Base-by-base conservation (phyloP, 2,888 invertebrate species). In the Sialis fuliginosa region DNA sequence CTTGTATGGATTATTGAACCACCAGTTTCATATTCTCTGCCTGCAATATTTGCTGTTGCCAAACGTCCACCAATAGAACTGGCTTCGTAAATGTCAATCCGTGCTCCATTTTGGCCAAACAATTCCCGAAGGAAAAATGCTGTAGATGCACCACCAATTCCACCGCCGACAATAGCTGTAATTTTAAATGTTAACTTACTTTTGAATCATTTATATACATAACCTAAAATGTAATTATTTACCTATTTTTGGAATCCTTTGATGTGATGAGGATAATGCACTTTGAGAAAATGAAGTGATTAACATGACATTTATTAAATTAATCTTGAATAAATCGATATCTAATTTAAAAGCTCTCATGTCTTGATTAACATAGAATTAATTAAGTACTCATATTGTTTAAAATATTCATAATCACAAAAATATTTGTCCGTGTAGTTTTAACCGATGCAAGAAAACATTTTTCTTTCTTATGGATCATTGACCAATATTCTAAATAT, bases 161-260 rank as follows among this genome's bases (percentile, higher is more conserved):
- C 79, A 42, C 69, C 75, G 10, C 79, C 79, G 50, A 79, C 62
- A 33, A 79, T 68, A 33, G 71, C 77, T 77, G 39, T 9, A 39
- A 45, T 9, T 37, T n/a, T 41, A n/a, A 39, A 39, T 12, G 39
- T 8, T 39, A 22, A 22, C 22, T 22, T 22, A 22, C 22, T 22
- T 22, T 22, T 22, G 22, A 22, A 22, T 22, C 22, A 22, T 4
- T 22, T 22, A 2, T 22, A 22, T 9, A 35, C 4, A 35, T 35
- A 9, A 9, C 8, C n/a, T 37, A 37, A 10, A 37, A 37, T 10
- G 4, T 37, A 6, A 37, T 10, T 9, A 37, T 10, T 10, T 37
- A 37, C 37, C 37, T 37, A 37, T 37, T 37, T 37, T 37, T 6
- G 37, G 37, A 37, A 37, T 37, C 12, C 37, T n/a, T 7, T 37